Evolutionary conservation across 2,888 invertebrate species (phyloP).

Genomic region (Saturnia japonica): DNA sequence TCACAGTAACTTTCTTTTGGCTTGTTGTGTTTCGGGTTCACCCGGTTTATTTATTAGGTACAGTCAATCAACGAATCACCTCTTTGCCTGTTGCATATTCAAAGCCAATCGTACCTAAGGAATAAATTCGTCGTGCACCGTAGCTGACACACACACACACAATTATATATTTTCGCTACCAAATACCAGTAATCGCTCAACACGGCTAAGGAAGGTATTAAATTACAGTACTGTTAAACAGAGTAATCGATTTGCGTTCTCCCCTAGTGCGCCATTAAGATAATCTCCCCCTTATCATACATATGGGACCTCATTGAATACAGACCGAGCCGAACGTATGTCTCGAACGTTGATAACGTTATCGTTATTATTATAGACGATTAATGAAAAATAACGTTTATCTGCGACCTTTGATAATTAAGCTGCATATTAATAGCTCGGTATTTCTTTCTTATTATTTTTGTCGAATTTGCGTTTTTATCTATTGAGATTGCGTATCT

Average conservation of each 20-base stretch:
- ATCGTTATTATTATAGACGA: conserved; percentile 9
- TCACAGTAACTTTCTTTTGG: too few species aligned
- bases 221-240: background rate
- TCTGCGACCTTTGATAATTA: conserved; percentile 1
- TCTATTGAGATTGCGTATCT: background rate
- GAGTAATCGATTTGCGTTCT: conserved; percentile 26
- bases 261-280: conserved; percentile 67
- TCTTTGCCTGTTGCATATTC: too few species aligned
- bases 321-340: conserved; percentile 23
- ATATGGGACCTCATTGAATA: conserved; percentile 61
- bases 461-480: background rate
- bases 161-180: too few species aligned
- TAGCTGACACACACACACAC: too few species aligned
- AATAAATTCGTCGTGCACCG: too few species aligned
- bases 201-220: too few species aligned
- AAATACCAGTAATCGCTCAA: too few species aligned
- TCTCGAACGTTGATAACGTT: conserved; percentile 21
- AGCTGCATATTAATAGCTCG: background rate
- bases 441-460: background rate
- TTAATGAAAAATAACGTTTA: conserved; percentile 13
- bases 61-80: too few species aligned
- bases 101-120: too few species aligned
- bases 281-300: conserved; percentile 59
- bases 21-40: too few species aligned
- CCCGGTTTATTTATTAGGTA: too few species aligned